A percentile compares a stretch with the other conserved stretches of the same genome.
phyloP scores from a whole-genome alignment of 2,888 invertebrate species.

The Caradrina kadenii region DNA sequence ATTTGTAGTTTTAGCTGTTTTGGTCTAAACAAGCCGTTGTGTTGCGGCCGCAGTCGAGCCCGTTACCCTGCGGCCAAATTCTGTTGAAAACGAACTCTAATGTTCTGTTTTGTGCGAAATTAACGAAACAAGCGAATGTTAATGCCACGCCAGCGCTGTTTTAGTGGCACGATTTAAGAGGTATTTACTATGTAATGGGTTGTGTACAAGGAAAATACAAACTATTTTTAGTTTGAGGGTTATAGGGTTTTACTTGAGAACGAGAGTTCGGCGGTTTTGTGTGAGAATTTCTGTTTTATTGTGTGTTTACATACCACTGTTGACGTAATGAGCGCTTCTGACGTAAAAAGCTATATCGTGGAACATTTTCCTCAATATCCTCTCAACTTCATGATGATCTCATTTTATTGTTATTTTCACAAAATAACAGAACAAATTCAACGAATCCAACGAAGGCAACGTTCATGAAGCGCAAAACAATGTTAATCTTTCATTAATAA shows the following conservation, averaged over 20 bases:
- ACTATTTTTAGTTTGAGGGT: slow-evolving; percentile 58
- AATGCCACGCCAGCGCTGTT: slow-evolving; percentile 61
- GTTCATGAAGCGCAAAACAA: too few species aligned
- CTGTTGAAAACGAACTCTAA: slow-evolving; percentile 74
- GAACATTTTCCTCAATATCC: background rate
- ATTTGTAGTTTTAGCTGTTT: slow-evolving; percentile 73
- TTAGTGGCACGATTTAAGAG: slow-evolving; percentile 62
- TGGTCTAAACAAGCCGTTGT: slow-evolving; percentile 72
- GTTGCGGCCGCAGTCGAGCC: slow-evolving; percentile 78
- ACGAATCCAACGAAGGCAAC: background rate
- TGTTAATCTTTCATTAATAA: background rate
- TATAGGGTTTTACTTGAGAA: slow-evolving; percentile 27
- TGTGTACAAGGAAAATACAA: slow-evolving; percentile 30
- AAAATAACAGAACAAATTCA: background rate
- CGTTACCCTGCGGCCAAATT: slow-evolving; percentile 81
- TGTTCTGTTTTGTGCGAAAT: slow-evolving; percentile 77
- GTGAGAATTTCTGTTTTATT: slow-evolving; percentile 20
- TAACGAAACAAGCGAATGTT: slow-evolving; percentile 77
- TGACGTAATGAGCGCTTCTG: background rate
- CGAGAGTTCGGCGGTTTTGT: slow-evolving; percentile 5
- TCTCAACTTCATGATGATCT: too few species aligned
- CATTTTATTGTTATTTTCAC: slow-evolving; percentile 1
- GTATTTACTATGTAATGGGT: slow-evolving; percentile 58
- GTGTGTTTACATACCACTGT: slow-evolving; percentile 1
- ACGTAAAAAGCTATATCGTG: background rate